phyloP scores from a whole-genome alignment of 2,113 vertebrate genomes.

The Hydrolagus affinis region DNA sequence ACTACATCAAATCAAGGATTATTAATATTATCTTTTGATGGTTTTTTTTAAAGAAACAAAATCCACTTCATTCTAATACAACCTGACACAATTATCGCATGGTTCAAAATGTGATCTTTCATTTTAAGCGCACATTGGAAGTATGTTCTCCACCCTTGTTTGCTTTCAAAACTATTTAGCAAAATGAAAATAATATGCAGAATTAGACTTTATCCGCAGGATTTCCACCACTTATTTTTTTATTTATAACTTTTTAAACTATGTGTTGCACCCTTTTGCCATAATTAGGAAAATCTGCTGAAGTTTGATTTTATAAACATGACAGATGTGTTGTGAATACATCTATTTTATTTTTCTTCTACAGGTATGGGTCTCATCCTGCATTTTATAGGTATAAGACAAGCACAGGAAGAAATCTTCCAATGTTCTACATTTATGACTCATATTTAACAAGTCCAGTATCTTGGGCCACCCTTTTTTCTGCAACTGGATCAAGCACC shows the following conservation, averaged over 20 bases:
- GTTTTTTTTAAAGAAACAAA: no score
- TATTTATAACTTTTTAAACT: slow-evolving; percentile 25
- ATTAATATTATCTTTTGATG: no score
- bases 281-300: not conserved
- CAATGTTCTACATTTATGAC: slow-evolving; percentile 92
- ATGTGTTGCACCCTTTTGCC: not conserved
- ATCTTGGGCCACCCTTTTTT: slow-evolving; percentile 80
- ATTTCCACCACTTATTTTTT: not conserved
- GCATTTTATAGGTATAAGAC: slow-evolving; percentile 85
- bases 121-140: no score
- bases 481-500: slow-evolving; percentile 63
- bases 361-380: slow-evolving; percentile 82
- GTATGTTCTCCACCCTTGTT: no score
- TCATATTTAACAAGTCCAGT: slow-evolving; percentile 83
- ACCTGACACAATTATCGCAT: no score
- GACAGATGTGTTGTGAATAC: slow-evolving; percentile 36
- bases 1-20: no score
- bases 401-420: slow-evolving; percentile 67
- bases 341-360: slow-evolving; percentile 35
- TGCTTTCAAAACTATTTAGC: no score
- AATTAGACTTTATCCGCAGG: not conserved
- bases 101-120: no score
- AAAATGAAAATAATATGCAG: not conserved
- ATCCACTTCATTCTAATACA: no score
- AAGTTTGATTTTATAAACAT: slow-evolving; percentile 31